A percentile compares a stretch with the other conserved stretches of the same genome.
These are phyloP conservation scores for Brachypodius melanocephalos DNA, from an alignment of 2,113 vertebrate species.

Conservation along the genomic window DNA sequence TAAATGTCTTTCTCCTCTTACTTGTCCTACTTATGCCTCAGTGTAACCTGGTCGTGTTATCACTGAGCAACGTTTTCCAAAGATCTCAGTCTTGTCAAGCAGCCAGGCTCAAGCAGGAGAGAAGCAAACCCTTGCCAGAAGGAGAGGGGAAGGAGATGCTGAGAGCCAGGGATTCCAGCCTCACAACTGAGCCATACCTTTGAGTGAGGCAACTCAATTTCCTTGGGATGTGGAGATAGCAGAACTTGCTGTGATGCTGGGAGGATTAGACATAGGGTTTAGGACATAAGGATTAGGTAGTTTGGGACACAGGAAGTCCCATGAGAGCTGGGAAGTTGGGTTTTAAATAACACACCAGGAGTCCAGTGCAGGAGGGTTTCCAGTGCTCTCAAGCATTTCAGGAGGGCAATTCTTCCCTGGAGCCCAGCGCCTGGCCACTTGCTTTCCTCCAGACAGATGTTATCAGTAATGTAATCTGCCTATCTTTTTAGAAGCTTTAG, in stretches of 20 bases:
- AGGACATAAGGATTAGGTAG: not conserved
- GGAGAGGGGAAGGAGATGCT: not conserved
- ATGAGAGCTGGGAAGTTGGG: not conserved
- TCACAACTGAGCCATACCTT: not conserved
- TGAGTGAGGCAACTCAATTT: not conserved
- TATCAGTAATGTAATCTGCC: not conserved
- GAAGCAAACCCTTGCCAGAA: not conserved
- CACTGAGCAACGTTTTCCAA: not conserved
- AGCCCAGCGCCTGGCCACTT: not conserved
- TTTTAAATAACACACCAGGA: not conserved
- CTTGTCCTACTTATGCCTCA: not conserved
- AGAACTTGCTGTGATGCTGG: not conserved
- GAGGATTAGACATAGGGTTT: too few relatives aligned
- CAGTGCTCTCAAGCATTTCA: not conserved
- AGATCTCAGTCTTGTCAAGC: not conserved
- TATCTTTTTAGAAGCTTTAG: not conserved
- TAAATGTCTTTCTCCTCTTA: not conserved
- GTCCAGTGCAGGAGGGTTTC: not conserved
- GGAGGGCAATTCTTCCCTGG: not conserved
- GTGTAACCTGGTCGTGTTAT: not conserved
- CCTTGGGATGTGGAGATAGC: rapidly evolving
- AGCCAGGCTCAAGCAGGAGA: not conserved
- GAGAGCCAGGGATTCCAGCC: not conserved
- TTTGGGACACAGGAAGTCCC: not conserved
- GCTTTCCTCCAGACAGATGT: not conserved